A percentile compares a stretch with the other conserved stretches of the same genome.
Evolutionary conservation across 2,888 invertebrate genomes (phyloP).

Genomic region (Agrotis segetum): DNA sequence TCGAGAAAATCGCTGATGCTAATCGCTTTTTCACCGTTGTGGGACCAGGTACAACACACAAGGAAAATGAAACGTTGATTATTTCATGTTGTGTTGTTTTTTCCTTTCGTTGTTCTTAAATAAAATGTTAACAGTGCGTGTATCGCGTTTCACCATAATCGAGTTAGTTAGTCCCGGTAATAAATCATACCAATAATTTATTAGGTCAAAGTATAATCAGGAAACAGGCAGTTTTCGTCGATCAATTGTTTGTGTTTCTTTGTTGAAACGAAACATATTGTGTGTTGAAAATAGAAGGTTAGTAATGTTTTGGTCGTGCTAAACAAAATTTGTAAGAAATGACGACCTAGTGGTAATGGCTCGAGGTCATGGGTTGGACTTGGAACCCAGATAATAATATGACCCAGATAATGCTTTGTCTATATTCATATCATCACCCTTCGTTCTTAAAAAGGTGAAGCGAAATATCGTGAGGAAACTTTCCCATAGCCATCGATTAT

Average conservation of each 20-base stretch:
- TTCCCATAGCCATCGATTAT: no score
- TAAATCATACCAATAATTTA: slow-evolving; percentile 48
- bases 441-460: no score
- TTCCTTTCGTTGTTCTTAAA: slow-evolving; percentile 26
- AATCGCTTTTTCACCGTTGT: neutral
- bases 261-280: slow-evolving; percentile 24
- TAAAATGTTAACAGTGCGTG: slow-evolving; percentile 54
- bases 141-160: slow-evolving; percentile 31
- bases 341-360: no score
- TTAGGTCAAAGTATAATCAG: slow-evolving; percentile 45
- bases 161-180: slow-evolving; percentile 37
- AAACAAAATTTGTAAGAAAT: no score
- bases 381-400: no score
- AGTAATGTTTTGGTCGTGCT: slow-evolving; percentile 10
- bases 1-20: neutral
- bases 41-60: neutral
- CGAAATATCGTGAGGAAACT: no score
- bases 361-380: no score
- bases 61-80: slow-evolving; percentile 49
- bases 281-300: neutral
- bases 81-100: slow-evolving; percentile 46
- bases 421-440: no score
- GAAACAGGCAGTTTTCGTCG: slow-evolving; percentile 22
- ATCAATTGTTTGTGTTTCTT: slow-evolving; percentile 28
- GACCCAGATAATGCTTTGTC: no score